phyloP scores from a whole-genome alignment of 2,888 invertebrate genomes.

The Aporophyla nigra region DNA sequence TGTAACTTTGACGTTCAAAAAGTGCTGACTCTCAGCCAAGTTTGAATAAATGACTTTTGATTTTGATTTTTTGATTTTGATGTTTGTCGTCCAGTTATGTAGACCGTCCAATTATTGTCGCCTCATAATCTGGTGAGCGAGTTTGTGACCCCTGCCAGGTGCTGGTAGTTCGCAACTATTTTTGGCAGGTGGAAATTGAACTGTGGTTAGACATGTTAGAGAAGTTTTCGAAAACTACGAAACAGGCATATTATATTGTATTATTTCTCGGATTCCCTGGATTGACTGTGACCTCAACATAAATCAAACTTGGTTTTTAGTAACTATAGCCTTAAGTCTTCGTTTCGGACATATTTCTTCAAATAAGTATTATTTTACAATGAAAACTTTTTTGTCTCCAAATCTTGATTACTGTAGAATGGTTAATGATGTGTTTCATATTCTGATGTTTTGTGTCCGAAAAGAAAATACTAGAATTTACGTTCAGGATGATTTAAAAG shows the following conservation, averaged over 20 bases:
- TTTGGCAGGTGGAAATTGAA: slow-evolving; percentile 36
- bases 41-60: no score
- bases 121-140: slow-evolving; percentile 21
- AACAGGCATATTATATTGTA: background rate
- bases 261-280: background rate
- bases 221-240: background rate
- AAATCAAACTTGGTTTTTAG: no score
- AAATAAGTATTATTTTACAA: background rate
- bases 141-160: slow-evolving; percentile 11
- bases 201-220: background rate
- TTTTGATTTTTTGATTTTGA: no score
- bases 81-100: slow-evolving; percentile 14
- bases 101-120: slow-evolving; percentile 36
- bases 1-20: no score
- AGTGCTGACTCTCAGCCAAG: no score
- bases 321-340: no score
- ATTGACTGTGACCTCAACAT: no score
- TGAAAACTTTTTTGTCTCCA: background rate
- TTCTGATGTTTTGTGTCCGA: no score
- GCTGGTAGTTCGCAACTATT: slow-evolving; percentile 19
- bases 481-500: no score
- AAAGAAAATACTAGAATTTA: no score
- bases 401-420: background rate
- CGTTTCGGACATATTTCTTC: no score
- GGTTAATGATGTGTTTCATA: no score